Evolutionary conservation across 1,140 invertebrate species (phyloP).

Genomic region (Kradibia gibbosae): DNA sequence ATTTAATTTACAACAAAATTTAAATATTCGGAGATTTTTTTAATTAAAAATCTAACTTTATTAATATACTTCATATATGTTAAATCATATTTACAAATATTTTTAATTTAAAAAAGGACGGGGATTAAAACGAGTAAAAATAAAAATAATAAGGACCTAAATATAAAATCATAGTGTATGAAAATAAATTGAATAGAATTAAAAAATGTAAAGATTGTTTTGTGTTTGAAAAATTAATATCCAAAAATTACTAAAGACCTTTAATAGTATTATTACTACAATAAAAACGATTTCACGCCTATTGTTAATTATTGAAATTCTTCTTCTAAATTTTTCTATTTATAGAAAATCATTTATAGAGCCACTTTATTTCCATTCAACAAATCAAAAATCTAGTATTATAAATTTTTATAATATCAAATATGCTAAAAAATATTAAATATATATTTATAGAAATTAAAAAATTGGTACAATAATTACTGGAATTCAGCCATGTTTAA

Average conservation of each 20-base stretch:
- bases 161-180: background rate
- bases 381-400: conserved; percentile 19
- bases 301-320: conserved; percentile 38
- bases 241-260: conserved; percentile 9
- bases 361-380: conserved; percentile 14
- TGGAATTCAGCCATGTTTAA: background rate
- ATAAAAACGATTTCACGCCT: conserved; percentile 14
- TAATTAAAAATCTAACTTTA: background rate
- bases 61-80: background rate
- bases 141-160: background rate
- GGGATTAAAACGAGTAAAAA: conserved; percentile 41
- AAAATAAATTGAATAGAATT: background rate
- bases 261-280: background rate
- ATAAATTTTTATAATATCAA: background rate
- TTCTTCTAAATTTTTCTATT: conserved; percentile 29
- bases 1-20: background rate
- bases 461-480: conserved; percentile 40
- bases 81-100: background rate
- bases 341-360: conserved; percentile 9
- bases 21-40: background rate
- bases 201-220: background rate
- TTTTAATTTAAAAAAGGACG: conserved; percentile 38
- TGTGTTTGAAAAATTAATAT: background rate
- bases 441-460: conserved; percentile 42
- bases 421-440: conserved; percentile 21